These are phyloP conservation scores for Cheumatopsyche charites DNA, from an alignment of 1,140 invertebrate species.

Conservation along the genomic window DNA sequence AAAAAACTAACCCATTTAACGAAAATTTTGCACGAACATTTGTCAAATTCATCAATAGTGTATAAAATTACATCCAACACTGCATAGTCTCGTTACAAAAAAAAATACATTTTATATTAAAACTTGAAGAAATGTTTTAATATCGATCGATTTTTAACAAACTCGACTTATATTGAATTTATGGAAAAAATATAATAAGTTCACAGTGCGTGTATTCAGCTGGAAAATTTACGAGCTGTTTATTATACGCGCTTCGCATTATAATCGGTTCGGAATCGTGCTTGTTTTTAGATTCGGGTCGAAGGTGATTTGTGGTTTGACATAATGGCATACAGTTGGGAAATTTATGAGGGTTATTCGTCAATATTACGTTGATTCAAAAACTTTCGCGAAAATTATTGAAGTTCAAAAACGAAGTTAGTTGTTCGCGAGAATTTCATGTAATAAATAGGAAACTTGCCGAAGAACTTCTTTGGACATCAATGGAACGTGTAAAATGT, in stretches of 20 bases:
- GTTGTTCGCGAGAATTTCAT: conserved; percentile 22
- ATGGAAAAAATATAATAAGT: no score
- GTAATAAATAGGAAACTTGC: conserved; percentile 27
- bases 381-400: conserved; percentile 20
- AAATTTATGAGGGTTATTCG: conserved; percentile 27
- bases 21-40: no score
- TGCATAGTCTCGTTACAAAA: no score
- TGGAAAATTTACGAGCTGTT: no score
- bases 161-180: no score
- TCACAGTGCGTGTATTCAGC: no score
- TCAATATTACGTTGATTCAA: conserved; percentile 27
- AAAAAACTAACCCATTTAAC: no score
- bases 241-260: background rate
- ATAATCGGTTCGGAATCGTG: conserved; percentile 1
- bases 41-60: no score
- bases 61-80: no score
- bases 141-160: no score
- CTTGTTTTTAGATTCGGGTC: conserved; percentile 6
- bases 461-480: conserved; percentile 16
- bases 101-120: no score
- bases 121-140: no score
- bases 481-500: conserved; percentile 28
- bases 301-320: conserved; percentile 24
- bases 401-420: conserved; percentile 28
- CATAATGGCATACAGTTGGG: conserved; percentile 23